Percentiles rank a stretch among this genome's conserved stretches.
These are phyloP conservation scores for Stylophora pistillata DNA, from an alignment of 64 coral and sea anemone species.

Conservation along the genomic window DNA sequence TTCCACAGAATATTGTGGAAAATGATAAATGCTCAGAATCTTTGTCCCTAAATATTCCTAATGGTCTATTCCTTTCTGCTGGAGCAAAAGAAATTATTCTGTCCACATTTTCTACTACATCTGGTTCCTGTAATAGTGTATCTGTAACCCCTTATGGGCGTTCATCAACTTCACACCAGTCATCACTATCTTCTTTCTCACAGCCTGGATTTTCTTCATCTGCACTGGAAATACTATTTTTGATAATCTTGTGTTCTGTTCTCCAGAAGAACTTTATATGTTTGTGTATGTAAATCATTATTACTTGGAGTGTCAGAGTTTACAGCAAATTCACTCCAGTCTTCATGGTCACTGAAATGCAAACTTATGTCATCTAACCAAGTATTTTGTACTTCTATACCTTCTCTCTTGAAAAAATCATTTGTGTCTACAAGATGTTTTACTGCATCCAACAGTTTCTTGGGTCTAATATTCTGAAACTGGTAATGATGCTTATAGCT, in stretches of 20 bases:
- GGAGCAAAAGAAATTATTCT: conserved; percentile 62
- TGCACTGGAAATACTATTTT: neutral
- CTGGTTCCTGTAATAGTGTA: conserved; percentile 51
- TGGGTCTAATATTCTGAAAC: conserved; percentile 40
- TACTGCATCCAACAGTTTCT: conserved; percentile 39
- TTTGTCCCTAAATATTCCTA: conserved; percentile 63
- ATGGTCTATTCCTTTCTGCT: conserved; percentile 56
- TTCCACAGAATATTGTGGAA: conserved; percentile 67
- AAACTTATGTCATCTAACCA: conserved; percentile 34
- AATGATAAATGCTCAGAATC: conserved; percentile 72
- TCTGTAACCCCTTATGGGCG: conserved; percentile 39
- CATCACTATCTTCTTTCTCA: conserved; percentile 11
- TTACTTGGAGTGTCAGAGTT: neutral
- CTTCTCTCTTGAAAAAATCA: conserved; percentile 45
- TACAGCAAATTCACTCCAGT: conserved; percentile 2
- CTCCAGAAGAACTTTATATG: neutral
- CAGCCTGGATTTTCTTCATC: neutral
- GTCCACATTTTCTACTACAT: conserved; percentile 30
- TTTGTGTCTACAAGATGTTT: conserved; percentile 39
- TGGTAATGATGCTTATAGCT: conserved; percentile 66
- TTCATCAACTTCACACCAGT: conserved; percentile 54
- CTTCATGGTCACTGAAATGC: neutral
- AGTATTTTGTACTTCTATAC: conserved; percentile 28
- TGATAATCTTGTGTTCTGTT: conserved; percentile 10
- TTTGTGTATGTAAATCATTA: neutral